Evolutionary conservation across 1,140 invertebrate species (phyloP).

Genomic region (Drosophila nasuta): DNA sequence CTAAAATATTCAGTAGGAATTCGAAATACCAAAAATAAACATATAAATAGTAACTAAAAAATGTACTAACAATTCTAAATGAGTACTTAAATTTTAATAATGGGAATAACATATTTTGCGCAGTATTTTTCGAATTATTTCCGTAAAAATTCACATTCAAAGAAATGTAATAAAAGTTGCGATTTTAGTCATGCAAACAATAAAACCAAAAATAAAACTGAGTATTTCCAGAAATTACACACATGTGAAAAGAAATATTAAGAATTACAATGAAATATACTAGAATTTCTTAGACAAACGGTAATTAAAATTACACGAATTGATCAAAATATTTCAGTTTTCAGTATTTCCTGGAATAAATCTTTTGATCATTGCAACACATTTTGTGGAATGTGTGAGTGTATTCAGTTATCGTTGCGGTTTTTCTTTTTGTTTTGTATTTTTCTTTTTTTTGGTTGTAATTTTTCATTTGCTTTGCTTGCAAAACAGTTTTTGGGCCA

Average conservation of each 20-base stretch:
- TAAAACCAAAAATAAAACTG: background rate
- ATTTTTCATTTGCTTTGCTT: constrained; percentile 34
- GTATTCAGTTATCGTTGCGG: constrained; percentile 21
- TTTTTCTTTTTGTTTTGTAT: constrained; percentile 7
- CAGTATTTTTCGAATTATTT: too few species aligned
- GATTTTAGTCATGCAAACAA: background rate
- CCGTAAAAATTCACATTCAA: too few species aligned
- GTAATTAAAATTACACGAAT: background rate
- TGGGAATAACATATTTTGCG: too few species aligned
- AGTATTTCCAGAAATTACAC: background rate
- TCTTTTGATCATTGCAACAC: constrained; percentile 7
- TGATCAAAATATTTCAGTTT: constrained; percentile 4
- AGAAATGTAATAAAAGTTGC: background rate
- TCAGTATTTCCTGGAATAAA: background rate
- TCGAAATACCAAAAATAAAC: too few species aligned
- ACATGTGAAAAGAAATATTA: background rate
- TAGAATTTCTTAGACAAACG: constrained; percentile 3
- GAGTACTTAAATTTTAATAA: too few species aligned
- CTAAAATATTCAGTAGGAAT: too few species aligned
- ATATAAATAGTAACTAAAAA: too few species aligned
- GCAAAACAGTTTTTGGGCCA: constrained; percentile 50
- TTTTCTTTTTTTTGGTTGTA: background rate
- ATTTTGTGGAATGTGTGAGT: constrained; percentile 7
- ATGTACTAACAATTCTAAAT: too few species aligned
- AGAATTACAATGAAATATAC: background rate